Evolutionary conservation across 2,113 vertebrate genomes (phyloP).

Genomic region (Oenanthe melanoleuca): DNA sequence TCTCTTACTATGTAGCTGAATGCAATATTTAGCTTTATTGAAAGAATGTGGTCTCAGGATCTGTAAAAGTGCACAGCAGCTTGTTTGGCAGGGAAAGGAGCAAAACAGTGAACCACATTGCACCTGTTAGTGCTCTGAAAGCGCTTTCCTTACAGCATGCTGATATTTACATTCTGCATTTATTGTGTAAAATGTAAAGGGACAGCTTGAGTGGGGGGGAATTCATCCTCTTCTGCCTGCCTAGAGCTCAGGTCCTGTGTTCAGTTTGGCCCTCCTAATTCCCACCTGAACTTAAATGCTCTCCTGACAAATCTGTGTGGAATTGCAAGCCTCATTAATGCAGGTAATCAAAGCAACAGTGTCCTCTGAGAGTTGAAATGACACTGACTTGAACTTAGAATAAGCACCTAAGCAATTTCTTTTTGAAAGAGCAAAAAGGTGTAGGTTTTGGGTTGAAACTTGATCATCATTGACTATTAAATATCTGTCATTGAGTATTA

Average conservation of each 20-base stretch:
- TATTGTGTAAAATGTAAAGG: background rate
- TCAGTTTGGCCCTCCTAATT: background rate
- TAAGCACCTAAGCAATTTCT: background rate
- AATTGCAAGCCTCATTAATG: background rate
- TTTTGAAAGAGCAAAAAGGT: background rate
- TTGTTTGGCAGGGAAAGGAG: background rate
- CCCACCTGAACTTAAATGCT: background rate
- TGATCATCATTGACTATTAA: background rate
- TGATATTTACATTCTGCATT: background rate
- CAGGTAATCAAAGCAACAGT: background rate
- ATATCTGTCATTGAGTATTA: background rate
- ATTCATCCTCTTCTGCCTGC: background rate
- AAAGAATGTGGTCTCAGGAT: background rate
- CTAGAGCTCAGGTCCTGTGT: background rate
- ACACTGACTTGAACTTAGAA: constrained; percentile 28
- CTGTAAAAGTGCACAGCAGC: background rate
- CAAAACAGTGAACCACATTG: background rate
- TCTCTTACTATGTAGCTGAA: background rate
- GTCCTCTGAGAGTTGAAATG: background rate
- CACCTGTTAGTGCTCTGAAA: background rate
- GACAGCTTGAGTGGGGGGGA: accelerated
- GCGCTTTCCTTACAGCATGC: background rate
- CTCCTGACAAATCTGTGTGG: background rate
- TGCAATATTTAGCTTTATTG: background rate
- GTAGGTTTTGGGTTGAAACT: background rate